These are phyloP conservation scores for Athene noctua DNA, from an alignment of 2,113 vertebrate species.

Conservation along the genomic window DNA sequence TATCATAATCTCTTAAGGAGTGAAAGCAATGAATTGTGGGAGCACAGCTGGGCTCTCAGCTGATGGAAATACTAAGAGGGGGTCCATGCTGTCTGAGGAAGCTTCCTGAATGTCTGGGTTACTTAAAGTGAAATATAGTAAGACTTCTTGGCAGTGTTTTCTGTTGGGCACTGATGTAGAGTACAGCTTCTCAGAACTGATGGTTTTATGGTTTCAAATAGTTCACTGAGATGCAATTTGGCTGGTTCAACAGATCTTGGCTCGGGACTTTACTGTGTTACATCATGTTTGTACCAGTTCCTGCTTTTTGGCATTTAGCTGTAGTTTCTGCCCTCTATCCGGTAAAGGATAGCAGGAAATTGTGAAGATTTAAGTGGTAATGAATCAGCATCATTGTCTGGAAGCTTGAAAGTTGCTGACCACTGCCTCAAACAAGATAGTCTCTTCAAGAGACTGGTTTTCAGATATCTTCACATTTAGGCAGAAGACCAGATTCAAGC, in stretches of 20 bases:
- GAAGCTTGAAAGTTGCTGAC: not conserved
- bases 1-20: not conserved
- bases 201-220: not conserved
- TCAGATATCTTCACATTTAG: not conserved
- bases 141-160: not conserved
- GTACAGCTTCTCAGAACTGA: not conserved
- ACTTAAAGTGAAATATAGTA: not conserved
- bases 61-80: not conserved
- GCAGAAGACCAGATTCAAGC: not conserved
- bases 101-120: not conserved
- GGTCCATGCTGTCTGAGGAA: not conserved
- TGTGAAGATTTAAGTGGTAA: not conserved
- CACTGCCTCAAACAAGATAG: not conserved
- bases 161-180: not conserved
- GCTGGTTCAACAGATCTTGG: not conserved
- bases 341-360: not conserved
- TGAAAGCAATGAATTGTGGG: not conserved
- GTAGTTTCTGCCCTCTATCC: not conserved
- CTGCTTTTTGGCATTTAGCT: not conserved
- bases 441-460: not conserved
- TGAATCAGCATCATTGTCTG: not conserved
- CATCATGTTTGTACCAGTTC: not conserved
- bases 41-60: not conserved
- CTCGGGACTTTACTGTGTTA: not conserved
- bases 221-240: conserved; percentile 6